Conservation (phyloP, 2,888 invertebrate species). For the Acrobeloides nanus region DNA sequence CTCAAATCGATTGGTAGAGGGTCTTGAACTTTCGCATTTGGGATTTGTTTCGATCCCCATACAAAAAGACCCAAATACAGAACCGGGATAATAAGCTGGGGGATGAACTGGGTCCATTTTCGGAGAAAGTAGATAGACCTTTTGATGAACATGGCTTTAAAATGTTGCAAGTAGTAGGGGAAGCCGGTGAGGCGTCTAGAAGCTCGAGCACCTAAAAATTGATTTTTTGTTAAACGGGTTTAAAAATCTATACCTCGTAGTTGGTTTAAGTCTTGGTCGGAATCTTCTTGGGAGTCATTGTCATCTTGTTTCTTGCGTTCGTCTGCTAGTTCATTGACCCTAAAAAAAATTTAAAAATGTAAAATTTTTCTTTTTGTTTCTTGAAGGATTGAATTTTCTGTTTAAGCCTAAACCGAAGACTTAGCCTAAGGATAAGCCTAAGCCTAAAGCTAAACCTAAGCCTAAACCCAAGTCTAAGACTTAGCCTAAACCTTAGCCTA, state of each 20-base stretch:
- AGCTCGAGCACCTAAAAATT: too few relatives aligned
- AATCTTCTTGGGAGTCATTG: slow-evolving; percentile 10
- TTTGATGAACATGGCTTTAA: slow-evolving; percentile 40
- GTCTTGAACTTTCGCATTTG: slow-evolving; percentile 16
- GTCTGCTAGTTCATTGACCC: slow-evolving; percentile 38
- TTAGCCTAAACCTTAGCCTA: too few relatives aligned
- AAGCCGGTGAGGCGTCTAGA: too few relatives aligned
- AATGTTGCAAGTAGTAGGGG: slow-evolving; percentile 32
- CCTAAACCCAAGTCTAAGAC: too few relatives aligned
- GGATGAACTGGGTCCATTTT: slow-evolving; percentile 42
- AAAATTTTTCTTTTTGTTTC: too few relatives aligned
- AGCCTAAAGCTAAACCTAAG: too few relatives aligned
- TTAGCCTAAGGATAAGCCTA: too few relatives aligned
- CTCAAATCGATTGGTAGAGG: slow-evolving; percentile 18
- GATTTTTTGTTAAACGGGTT: too few relatives aligned
- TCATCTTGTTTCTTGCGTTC: too few relatives aligned
- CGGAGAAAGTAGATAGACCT: slow-evolving; percentile 37
- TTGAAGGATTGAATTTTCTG: too few relatives aligned
- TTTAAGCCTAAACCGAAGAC: too few relatives aligned
- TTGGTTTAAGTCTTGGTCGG: slow-evolving; percentile 13
- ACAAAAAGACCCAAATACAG: slow-evolving; percentile 24
- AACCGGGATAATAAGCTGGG: slow-evolving; percentile 36
- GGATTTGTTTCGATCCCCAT: slow-evolving; percentile 23
- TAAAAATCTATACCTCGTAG: slow-evolving; percentile 25
- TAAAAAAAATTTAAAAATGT: too few relatives aligned